Evolutionary conservation across 2,113 vertebrate genomes (phyloP), one percentile per base, ranked within the genome.

Genomic region (Ammodytes dubius): DNA sequence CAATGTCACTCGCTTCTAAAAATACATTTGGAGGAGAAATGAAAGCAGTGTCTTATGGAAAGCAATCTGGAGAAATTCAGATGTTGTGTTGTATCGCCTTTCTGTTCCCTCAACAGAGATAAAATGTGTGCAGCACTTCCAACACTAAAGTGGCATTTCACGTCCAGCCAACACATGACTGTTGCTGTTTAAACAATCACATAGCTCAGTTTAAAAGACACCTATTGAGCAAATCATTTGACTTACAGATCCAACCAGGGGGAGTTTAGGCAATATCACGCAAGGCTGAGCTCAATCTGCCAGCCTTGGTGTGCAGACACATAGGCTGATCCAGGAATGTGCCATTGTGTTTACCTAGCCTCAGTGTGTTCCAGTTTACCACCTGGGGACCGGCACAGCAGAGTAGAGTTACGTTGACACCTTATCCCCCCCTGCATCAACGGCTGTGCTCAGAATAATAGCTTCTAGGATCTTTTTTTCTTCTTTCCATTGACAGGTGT

Each of bases 371-470:
- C 69, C 81, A 64, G 53, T 81, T 82, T 68, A 82, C 77, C 85
- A 89, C 85, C 86, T 87, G 85, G 84, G 82, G 83, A 83, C 83
- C 50, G 43, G 69, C 50, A 63, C 78, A 77, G 73, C 85, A 74
- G 89, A 84, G 70, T 88, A 57, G 80, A 83, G 87, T 88, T 95
- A 75, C 89, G 81, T 57, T 76, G 87, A 94, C 91, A 94, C 89
- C 87, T 74, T 91, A 93, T 87, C 90, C 83, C 54, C 27, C 60
- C 47, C 77, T 37, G 67, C 79, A 77, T 70, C 86, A 83, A 72
- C 82, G 27, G 39, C 59, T 74, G 60, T 65, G 59, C 61, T 82
- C 49, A 68, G 75, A 40, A 69, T 79, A 88, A 87, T 63, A 77
- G 77, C 74, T 82, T 27, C 27, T 79, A 85, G 74, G 85, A 85